phyloP scores from a whole-genome alignment of 2,888 invertebrate species.

The Halictus ligatus region DNA sequence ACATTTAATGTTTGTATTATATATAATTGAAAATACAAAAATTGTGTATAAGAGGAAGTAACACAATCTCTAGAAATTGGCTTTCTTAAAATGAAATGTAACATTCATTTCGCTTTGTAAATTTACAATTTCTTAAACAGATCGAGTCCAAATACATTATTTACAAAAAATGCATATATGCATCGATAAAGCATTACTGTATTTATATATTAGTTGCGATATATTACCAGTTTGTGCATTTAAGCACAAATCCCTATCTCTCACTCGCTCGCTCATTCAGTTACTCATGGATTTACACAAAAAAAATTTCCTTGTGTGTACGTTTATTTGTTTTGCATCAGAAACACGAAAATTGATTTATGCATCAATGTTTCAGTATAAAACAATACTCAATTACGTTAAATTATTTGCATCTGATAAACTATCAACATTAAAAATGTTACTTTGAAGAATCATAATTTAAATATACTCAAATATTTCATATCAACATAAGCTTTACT shows the following conservation, averaged over 20 bases:
- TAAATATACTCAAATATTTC: conserved; percentile 30
- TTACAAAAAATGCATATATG: conserved; percentile 38
- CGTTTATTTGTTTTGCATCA: conserved; percentile 37
- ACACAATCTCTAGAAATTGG: conserved; percentile 12
- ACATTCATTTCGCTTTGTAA: conserved; percentile 20
- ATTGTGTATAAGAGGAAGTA: conserved; percentile 10
- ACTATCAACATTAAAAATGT: conserved; percentile 1
- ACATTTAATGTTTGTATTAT: not conserved
- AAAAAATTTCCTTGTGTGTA: conserved; percentile 15
- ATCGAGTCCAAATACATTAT: conserved; percentile 5
- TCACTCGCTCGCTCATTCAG: conserved; percentile 16
- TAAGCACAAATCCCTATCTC: conserved; percentile 10
- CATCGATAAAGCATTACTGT: conserved; percentile 25
- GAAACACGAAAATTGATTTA: conserved; percentile 54
- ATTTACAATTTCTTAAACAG: conserved; percentile 24
- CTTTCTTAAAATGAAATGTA: conserved; percentile 18
- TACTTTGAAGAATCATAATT: not conserved
- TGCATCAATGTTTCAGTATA: conserved; percentile 52
- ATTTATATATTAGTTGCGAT: conserved; percentile 22
- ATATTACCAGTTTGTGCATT: conserved; percentile 13
- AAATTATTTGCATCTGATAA: not conserved
- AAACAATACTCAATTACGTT: conserved; percentile 15
- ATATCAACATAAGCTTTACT: conserved; percentile 31
- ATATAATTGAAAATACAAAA: conserved; percentile 18
- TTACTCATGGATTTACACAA: conserved; percentile 9